These are phyloP conservation scores for Chiloscyllium plagiosum DNA, from an alignment of 2,113 vertebrate species.

Conservation along the genomic window DNA sequence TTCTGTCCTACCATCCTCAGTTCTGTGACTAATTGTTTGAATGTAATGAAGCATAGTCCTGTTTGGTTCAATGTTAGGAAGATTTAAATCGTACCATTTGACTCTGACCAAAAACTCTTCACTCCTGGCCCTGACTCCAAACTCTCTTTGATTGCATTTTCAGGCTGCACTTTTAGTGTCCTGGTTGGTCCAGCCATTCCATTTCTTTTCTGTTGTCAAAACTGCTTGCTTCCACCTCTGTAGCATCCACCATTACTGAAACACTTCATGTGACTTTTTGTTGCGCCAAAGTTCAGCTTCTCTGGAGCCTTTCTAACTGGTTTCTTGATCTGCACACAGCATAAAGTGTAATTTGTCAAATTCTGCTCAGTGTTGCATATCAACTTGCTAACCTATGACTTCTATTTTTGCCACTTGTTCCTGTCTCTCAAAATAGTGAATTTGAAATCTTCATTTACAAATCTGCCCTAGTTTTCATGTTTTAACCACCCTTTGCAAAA, in stretches of 20 bases:
- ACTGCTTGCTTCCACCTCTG: neutral
- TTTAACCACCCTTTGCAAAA: neutral
- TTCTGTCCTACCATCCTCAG: neutral
- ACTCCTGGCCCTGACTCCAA: neutral
- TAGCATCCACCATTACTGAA: neutral
- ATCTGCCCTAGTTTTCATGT: neutral
- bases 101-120: neutral
- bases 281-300: neutral
- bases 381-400: neutral
- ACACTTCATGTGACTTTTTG: neutral
- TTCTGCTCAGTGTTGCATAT: neutral
- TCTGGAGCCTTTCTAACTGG: neutral
- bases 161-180: neutral
- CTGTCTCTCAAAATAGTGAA: neutral
- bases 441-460: neutral
- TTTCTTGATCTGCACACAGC: neutral
- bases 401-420: neutral
- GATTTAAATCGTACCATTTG: neutral
- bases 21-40: neutral
- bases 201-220: neutral
- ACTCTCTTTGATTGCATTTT: neutral
- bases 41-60: neutral
- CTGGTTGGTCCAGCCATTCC: neutral
- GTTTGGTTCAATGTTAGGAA: neutral
- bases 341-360: neutral